Percentiles rank a stretch among this genome's conserved stretches.
Evolutionary conservation across 2,888 invertebrate genomes (phyloP).

Genomic region (Augiades crinisus): DNA sequence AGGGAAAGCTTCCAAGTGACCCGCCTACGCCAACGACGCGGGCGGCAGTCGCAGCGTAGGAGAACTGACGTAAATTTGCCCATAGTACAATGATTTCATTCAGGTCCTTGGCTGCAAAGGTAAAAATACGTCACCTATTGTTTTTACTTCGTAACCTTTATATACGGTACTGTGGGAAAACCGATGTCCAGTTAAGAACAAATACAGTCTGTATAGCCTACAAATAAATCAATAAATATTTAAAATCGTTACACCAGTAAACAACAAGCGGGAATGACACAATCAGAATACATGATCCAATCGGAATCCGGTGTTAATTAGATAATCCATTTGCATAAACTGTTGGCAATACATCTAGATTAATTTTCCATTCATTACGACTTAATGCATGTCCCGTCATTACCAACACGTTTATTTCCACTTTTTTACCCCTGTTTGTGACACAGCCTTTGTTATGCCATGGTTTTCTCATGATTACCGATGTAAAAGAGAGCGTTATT

Average conservation of each 20-base stretch:
- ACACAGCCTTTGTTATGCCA: conserved; percentile 10
- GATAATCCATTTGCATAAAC: conserved; percentile 39
- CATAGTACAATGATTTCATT: too few relatives aligned
- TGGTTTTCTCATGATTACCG: conserved; percentile 7
- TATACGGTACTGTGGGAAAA: too few relatives aligned
- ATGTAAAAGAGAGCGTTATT: conserved; percentile 16
- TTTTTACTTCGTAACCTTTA: too few relatives aligned
- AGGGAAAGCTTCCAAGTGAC: too few relatives aligned
- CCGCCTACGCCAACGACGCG: too few relatives aligned
- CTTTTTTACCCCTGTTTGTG: conserved; percentile 11
- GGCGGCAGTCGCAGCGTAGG: too few relatives aligned
- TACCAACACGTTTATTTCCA: conserved; percentile 8
- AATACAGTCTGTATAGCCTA: too few relatives aligned
- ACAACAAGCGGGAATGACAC: conserved; percentile 11
- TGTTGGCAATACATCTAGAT: conserved; percentile 37
- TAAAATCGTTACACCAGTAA: conserved; percentile 2
- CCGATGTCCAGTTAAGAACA: too few relatives aligned
- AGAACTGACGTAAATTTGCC: too few relatives aligned
- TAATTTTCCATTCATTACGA: conserved; percentile 47
- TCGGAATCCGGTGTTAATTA: conserved; percentile 17
- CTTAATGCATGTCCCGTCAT: conserved; percentile 24
- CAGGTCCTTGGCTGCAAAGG: too few relatives aligned
- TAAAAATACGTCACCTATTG: too few relatives aligned
- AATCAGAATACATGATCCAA: conserved; percentile 7
- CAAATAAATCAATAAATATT: neutral